Percentiles rank a stretch among this genome's conserved stretches.
These are phyloP conservation scores for Macroramphosus scolopax DNA, from an alignment of 2,797 vertebrate species.

Conservation along the genomic window DNA sequence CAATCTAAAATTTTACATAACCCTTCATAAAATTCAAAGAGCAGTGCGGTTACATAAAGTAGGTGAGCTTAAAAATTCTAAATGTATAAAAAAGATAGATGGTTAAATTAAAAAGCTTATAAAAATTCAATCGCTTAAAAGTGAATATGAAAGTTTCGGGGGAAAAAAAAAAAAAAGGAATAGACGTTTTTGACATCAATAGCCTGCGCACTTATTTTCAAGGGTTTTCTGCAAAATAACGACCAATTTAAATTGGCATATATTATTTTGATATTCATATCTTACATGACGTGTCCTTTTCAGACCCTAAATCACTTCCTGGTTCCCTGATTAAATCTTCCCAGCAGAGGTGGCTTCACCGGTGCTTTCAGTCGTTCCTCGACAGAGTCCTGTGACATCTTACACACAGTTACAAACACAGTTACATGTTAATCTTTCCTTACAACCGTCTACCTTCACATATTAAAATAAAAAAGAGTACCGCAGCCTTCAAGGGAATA, in stretches of 20 bases:
- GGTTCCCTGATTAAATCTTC: conserved; percentile 44
- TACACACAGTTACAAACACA: conserved; percentile 48
- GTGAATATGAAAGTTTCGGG: conserved; percentile 68
- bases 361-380: conserved; percentile 27
- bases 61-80: conserved; percentile 67
- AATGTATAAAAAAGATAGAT: conserved; percentile 74
- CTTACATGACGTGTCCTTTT: conserved; percentile 63
- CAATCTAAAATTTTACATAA: conserved; percentile 67
- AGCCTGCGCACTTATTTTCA: conserved; percentile 49
- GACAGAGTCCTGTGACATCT: conserved; percentile 29
- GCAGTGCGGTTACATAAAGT: conserved; percentile 71
- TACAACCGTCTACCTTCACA: conserved; percentile 32
- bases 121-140: conserved; percentile 69
- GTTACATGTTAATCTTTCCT: conserved; percentile 23
- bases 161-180: conserved; percentile 53
- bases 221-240: conserved; percentile 53
- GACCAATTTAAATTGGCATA: conserved; percentile 67
- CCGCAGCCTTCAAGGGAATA: conserved; percentile 21
- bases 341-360: conserved; percentile 18
- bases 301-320: conserved; percentile 58
- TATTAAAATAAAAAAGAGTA: conserved; percentile 51
- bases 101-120: conserved; percentile 77
- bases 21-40: conserved; percentile 58
- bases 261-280: conserved; percentile 78
- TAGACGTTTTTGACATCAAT: conserved; percentile 67